phyloP scores from a whole-genome alignment of 2,113 vertebrate genomes.

The Prunella fulvescens region DNA sequence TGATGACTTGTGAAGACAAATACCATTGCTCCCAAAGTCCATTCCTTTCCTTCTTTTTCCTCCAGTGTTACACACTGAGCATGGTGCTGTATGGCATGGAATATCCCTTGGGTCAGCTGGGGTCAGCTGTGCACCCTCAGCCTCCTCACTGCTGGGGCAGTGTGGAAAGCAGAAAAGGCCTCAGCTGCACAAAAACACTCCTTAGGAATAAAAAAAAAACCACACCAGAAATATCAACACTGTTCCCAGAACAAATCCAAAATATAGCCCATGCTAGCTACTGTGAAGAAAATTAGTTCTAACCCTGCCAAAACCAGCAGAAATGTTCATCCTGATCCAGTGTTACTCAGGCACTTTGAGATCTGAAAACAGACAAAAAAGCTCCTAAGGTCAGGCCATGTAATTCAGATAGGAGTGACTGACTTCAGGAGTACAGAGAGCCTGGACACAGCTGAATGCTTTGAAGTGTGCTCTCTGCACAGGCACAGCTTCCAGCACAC shows the following conservation, averaged over 20 bases:
- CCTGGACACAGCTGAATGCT: not conserved
- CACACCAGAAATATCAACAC: too few relatives aligned
- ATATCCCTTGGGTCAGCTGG: too few relatives aligned
- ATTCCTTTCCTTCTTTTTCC: not conserved
- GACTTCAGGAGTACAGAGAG: not conserved
- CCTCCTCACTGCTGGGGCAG: not conserved
- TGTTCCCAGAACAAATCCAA: not conserved
- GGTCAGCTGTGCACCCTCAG: not conserved
- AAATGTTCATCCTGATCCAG: not conserved
- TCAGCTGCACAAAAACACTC: not conserved
- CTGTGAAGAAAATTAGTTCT: not conserved
- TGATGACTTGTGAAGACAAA: not conserved
- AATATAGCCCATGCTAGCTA: not conserved
- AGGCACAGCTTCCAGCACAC: not conserved
- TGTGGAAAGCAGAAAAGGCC: not conserved
- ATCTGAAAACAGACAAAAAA: not conserved
- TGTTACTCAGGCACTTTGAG: not conserved
- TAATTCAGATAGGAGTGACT: not conserved
- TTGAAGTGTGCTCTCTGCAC: not conserved
- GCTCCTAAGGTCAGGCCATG: not conserved
- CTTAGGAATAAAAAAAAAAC: not conserved
- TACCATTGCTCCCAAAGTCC: not conserved
- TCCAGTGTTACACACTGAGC: not conserved
- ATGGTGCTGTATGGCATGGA: fast-evolving
- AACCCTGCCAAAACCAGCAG: not conserved